Conservation (phyloP, 2,113 vertebrate species). For the Micromys minutus region DNA sequence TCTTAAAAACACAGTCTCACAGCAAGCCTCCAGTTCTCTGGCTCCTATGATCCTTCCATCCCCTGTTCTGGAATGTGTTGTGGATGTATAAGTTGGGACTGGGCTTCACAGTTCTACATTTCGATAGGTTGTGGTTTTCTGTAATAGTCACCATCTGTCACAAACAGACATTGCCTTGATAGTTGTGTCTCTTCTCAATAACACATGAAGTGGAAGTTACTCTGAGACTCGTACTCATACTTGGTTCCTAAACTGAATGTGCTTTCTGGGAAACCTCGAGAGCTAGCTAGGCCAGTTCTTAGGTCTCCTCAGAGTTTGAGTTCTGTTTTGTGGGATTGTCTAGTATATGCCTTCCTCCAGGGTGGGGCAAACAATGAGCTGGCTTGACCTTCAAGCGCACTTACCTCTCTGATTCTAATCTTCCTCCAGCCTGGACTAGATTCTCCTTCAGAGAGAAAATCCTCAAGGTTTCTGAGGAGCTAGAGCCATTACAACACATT, state of each 20-base stretch:
- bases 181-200: background rate
- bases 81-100: background rate
- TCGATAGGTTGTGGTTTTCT: background rate
- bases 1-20: background rate
- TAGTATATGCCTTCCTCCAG: fast-evolving
- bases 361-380: background rate
- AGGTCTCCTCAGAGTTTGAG: background rate
- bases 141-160: background rate
- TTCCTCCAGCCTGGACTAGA: background rate
- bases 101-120: background rate
- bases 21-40: background rate
- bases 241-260: background rate
- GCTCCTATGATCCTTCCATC: background rate
- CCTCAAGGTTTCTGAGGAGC: background rate
- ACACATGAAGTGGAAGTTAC: background rate
- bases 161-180: background rate
- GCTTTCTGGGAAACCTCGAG: background rate
- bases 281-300: too few species aligned
- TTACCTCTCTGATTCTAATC: background rate
- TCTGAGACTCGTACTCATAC: background rate
- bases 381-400: background rate
- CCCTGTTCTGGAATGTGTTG: background rate
- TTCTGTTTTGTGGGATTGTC: background rate
- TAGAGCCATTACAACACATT: background rate
- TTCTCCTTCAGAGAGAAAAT: background rate